These are phyloP conservation scores for Drosophila leonis DNA, from an alignment of 2,888 invertebrate genomes.

Conservation along the genomic window DNA sequence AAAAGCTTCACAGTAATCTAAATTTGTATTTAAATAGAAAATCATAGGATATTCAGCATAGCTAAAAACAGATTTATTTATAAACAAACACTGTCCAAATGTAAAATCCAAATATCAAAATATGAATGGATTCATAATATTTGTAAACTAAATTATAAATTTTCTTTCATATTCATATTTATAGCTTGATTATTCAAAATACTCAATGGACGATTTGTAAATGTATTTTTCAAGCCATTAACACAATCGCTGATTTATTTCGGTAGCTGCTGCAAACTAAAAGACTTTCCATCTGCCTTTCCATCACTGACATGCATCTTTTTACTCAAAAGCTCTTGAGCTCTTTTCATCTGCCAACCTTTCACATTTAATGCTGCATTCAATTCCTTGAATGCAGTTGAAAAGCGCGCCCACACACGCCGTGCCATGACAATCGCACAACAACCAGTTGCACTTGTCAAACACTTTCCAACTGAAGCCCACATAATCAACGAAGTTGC, in stretches of 20 bases:
- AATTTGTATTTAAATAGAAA: not conserved
- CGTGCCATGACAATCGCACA: constrained; percentile 35
- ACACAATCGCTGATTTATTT: constrained; percentile 1
- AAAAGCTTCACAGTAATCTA: not conserved
- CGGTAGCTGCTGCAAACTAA: constrained; percentile 20
- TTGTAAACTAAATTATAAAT: too few relatives aligned
- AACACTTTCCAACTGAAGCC: constrained; percentile 59
- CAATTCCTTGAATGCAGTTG: constrained; percentile 16
- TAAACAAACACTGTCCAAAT: too few relatives aligned
- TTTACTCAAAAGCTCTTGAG: not conserved
- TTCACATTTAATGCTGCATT: constrained; percentile 53
- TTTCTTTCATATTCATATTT: not conserved
- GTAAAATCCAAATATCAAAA: too few relatives aligned
- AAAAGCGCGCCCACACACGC: constrained; percentile 23
- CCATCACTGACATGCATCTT: not conserved
- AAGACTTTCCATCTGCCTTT: constrained; percentile 3
- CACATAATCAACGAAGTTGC: constrained; percentile 42
- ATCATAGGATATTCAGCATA: not conserved
- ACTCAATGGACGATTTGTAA: not conserved
- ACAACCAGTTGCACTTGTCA: constrained; percentile 71
- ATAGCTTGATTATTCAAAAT: constrained; percentile 12
- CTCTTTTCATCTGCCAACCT: constrained; percentile 37
- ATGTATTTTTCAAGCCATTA: constrained; percentile 5
- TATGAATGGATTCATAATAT: not conserved
- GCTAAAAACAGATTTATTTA: not conserved